Evolutionary conservation across 2,888 invertebrate genomes (phyloP).

Genomic region (Polymixis lichenea): DNA sequence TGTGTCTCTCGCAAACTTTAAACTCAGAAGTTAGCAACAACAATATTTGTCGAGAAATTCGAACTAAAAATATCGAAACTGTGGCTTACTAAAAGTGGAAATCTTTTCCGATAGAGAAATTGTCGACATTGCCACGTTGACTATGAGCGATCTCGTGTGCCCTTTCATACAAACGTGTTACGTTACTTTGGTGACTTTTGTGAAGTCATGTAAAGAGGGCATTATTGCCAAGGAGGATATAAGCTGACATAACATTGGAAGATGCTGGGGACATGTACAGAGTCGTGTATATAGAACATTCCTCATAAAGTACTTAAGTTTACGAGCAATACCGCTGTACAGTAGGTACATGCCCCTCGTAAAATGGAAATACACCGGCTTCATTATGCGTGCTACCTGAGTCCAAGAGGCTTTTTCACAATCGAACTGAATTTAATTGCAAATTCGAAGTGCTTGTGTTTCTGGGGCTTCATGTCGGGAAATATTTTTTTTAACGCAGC

Average conservation of each 20-base stretch:
- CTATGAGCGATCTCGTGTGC: constrained; percentile 42
- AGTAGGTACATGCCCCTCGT: constrained; percentile 75
- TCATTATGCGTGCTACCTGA: constrained; percentile 77
- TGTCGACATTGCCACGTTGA: constrained; percentile 40
- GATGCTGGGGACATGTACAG: constrained; percentile 30
- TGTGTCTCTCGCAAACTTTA: constrained; percentile 7
- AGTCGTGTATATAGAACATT: constrained; percentile 32
- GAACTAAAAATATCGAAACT: constrained; percentile 17
- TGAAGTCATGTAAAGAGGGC: constrained; percentile 34
- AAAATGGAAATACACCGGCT: constrained; percentile 80
- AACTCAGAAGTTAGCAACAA: constrained; percentile 2
- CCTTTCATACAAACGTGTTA: constrained; percentile 42
- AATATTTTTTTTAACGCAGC: constrained; percentile 18
- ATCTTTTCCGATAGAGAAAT: constrained; percentile 49
- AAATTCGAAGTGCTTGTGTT: constrained; percentile 40
- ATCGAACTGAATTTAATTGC: constrained; percentile 68
- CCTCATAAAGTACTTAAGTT: constrained; percentile 82
- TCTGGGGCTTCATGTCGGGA: not conserved
- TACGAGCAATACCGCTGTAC: constrained; percentile 75
- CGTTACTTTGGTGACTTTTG: constrained; percentile 33
- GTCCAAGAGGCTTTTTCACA: constrained; percentile 64
- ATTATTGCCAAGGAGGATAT: constrained; percentile 42
- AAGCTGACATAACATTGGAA: constrained; percentile 58
- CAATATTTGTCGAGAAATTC: constrained; percentile 24
- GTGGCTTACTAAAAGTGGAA: constrained; percentile 29